These are phyloP conservation scores for silkworm (Bombyx mori) DNA, from an alignment of 1,140 invertebrate genomes.

Conservation along the genomic window ASM3026992v2 NC_085117.1:13241001-13241500, in stretches of 20 bases:
- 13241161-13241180: too few species aligned
- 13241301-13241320: constrained; percentile 92
- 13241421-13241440: too few species aligned
- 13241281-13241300: constrained; percentile 84
- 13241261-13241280: constrained; percentile 94
- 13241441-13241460: too few species aligned
- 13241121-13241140: too few species aligned
- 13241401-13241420: too few species aligned
- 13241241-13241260: constrained; percentile 93
- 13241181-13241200: constrained; percentile 73
- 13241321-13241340: constrained; percentile 88
- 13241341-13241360: constrained; percentile 87
- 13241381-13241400: constrained; percentile 71
- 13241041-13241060: constrained; percentile 47
- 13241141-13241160: too few species aligned
- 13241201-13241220: constrained; percentile 91
- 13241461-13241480: too few species aligned
- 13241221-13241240: constrained; percentile 92
- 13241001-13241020: constrained; percentile 66
- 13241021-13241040: constrained; percentile 46
- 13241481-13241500: too few species aligned
- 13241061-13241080: constrained; percentile 49
- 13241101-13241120: constrained; percentile 41
- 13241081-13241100: constrained; percentile 51
- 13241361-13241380: constrained; percentile 88